Conservation (phyloP, 2,113 vertebrate species). For the Triplophysa dalaica region DNA sequence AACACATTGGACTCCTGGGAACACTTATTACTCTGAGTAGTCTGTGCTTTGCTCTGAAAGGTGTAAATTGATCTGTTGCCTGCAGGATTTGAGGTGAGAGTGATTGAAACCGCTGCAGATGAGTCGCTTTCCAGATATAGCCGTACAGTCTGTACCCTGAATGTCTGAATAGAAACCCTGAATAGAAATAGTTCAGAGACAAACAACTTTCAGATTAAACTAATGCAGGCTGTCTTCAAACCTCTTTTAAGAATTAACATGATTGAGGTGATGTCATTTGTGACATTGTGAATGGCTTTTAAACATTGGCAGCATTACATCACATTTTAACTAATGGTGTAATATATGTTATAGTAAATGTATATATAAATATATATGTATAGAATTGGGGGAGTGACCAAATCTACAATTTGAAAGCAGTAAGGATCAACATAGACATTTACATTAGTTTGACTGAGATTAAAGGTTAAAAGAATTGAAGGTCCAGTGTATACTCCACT, state of each 20-base stretch:
- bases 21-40: constrained; percentile 2
- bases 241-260: neutral
- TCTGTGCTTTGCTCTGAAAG: constrained; percentile 19
- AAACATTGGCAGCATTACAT: neutral
- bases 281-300: neutral
- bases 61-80: constrained; percentile 40
- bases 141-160: neutral
- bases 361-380: too few species aligned
- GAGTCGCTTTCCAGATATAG: constrained; percentile 35
- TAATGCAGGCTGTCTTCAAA: neutral
- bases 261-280: neutral
- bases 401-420: neutral
- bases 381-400: neutral
- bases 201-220: neutral
- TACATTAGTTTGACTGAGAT: neutral
- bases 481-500: too few species aligned
- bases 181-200: neutral
- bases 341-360: too few species aligned
- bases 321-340: neutral
- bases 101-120: constrained; percentile 33
- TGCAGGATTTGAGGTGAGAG: constrained; percentile 28
- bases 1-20: constrained; percentile 9
- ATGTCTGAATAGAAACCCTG: too few species aligned
- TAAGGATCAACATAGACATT: neutral
- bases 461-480: neutral